Evolutionary conservation across 1,140 invertebrate species (phyloP), one percentile per base, ranked within the genome.

Genomic region (Drosophila melanica): DNA sequence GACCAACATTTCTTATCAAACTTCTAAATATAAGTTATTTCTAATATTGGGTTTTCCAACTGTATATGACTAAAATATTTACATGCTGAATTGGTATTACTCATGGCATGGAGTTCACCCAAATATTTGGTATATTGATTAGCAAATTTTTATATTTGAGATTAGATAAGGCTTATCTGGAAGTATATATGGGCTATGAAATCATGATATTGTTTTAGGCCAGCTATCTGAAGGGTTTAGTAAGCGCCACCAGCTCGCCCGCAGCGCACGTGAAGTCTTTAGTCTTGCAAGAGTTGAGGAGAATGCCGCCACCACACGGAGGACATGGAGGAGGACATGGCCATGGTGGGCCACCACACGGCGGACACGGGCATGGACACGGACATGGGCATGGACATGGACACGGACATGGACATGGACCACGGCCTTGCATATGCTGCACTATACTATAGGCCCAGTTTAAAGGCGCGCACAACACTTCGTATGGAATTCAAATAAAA

Each of bases 391-490:
- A 39, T 41, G 30, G 45, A 0, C 64, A 74, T n/a, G 75, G 78
- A 39, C 80, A 82, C 48, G 67, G 73, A 16, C 79, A 85, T 44
- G 81, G 81, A n/a, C 79, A 10, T 7, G 39, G 79, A 7, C 81
- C 77, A 14, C 47, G 81, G 4, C 54, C 54, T 12, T 79, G 75
- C 39, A 14, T 68, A n/a, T 86, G 68, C 48, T 89, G 82, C 47
- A 89, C 84, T 0, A 87, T 87, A 64, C 51, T 57, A 39, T 86
- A 87, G 37, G 27, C 2, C 10, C 45, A 33, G 8, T 33, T 7
- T 1, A 48, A 65, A 68, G n/a, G 5, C 35, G 11, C 2, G 44
- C n/a, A 37, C 30, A 8, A 45, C 18, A 12, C 2, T 37, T 27
- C 55, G 59, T 37, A 51, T 60, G 11, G 58, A 81, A 74, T 81